phyloP scores from a whole-genome alignment of 1,140 invertebrate species.

The Scylla paramamosain region DNA sequence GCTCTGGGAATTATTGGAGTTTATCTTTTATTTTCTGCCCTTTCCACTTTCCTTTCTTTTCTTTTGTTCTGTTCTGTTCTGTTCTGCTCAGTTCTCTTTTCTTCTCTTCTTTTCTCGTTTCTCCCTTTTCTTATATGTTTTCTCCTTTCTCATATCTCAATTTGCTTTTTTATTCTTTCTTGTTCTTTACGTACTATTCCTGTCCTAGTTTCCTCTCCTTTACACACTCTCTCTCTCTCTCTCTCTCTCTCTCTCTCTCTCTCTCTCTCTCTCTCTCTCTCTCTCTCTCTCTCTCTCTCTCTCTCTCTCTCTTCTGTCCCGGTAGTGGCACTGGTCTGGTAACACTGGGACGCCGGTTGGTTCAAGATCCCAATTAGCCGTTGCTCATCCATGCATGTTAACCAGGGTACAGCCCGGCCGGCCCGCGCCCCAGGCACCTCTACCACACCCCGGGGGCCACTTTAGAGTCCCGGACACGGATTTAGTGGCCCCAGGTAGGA shows the following conservation, averaged over 20 bases:
- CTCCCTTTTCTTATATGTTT: background rate
- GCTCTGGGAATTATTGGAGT: background rate
- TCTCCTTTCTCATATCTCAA: background rate
- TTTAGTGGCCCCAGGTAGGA: background rate
- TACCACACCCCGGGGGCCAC: background rate
- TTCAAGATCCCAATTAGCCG: slow-evolving; percentile 20
- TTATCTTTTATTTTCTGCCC: background rate
- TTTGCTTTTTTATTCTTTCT: background rate
- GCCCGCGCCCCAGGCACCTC: background rate
- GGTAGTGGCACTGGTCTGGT: background rate
- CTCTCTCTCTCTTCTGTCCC: background rate
- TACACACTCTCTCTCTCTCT: background rate
- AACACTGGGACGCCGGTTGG: background rate
- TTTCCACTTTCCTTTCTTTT: background rate
- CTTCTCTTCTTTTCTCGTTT: background rate
- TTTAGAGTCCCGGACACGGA: slow-evolving; percentile 5
- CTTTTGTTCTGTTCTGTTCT: background rate
- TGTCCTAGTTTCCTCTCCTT: no score
- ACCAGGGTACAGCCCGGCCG: background rate
- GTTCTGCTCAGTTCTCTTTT: background rate
- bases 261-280: no score
- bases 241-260: background rate
- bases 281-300: background rate
- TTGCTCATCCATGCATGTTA: slow-evolving; percentile 22
- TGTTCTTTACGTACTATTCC: no score